Evolutionary conservation across 2,888 invertebrate genomes (phyloP).

Genomic region (Bellardia pandia): DNA sequence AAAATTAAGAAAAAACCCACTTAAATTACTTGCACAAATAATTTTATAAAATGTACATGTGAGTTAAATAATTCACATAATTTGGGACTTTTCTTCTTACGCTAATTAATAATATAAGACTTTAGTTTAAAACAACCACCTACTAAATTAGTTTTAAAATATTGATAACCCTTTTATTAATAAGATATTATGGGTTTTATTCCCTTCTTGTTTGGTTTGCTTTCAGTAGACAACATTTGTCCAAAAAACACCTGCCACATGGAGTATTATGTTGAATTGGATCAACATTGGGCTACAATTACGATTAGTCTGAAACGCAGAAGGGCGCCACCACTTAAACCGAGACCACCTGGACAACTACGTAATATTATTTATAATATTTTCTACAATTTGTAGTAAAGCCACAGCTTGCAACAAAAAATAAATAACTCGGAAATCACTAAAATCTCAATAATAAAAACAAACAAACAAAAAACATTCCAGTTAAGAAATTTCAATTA

Average conservation of each 20-base stretch:
- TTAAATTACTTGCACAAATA: too few relatives aligned
- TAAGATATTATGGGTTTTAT: not conserved
- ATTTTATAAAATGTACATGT: too few relatives aligned
- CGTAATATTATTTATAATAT: conserved; percentile 15
- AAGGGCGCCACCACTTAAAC: conserved; percentile 80
- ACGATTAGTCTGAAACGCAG: conserved; percentile 78
- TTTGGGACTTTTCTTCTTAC: not conserved
- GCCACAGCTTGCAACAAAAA: not conserved
- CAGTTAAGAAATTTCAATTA: not conserved
- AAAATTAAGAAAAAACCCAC: too few relatives aligned
- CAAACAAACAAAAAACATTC: conserved; percentile 27
- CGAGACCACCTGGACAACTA: conserved; percentile 79
- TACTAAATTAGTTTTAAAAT: not conserved
- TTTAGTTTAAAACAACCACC: not conserved
- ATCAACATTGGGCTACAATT: conserved; percentile 76
- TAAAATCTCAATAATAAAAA: not conserved
- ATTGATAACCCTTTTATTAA: not conserved
- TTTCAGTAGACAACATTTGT: conserved; percentile 72
- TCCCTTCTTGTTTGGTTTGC: conserved; percentile 53
- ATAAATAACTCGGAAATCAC: not conserved
- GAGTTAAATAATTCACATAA: too few relatives aligned
- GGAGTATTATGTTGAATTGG: conserved; percentile 75
- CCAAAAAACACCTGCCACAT: conserved; percentile 75
- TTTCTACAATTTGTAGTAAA: conserved; percentile 17
- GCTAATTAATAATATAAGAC: not conserved